These are phyloP conservation scores for Morpho achilles DNA, from an alignment of 2,888 invertebrate genomes.

Conservation along the genomic window DNA sequence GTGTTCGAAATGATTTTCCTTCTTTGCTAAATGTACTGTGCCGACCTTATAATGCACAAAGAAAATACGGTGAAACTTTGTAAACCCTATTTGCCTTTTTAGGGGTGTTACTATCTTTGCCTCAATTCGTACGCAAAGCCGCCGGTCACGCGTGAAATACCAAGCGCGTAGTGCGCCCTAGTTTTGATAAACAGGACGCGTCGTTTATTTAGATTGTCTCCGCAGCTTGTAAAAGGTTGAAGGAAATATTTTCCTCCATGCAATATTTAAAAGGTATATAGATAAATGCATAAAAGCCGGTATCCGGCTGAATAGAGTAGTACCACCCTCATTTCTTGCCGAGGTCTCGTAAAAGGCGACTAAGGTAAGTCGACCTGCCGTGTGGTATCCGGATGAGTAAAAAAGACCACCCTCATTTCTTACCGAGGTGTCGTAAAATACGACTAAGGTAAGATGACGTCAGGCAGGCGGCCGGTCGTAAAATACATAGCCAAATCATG, in stretches of 20 bases:
- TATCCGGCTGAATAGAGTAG: too few relatives aligned
- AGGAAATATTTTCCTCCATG: slow-evolving; percentile 51
- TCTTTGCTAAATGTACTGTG: slow-evolving; percentile 49
- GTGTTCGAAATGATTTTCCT: slow-evolving; percentile 55
- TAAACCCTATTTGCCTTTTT: slow-evolving; percentile 73
- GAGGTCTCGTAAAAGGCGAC: too few relatives aligned
- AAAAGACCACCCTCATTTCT: too few relatives aligned
- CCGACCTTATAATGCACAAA: slow-evolving; percentile 65
- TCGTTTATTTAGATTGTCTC: slow-evolving; percentile 71
- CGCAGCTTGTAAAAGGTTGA: slow-evolving; percentile 55
- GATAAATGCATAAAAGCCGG: too few relatives aligned
- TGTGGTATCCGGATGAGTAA: too few relatives aligned
- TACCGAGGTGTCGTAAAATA: too few relatives aligned
- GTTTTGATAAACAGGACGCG: slow-evolving; percentile 68
- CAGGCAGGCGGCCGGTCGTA: too few relatives aligned
- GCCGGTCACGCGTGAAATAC: slow-evolving; percentile 73
- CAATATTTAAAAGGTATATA: background rate
- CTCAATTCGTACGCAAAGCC: slow-evolving; percentile 70
- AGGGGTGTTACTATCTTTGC: slow-evolving; percentile 68
- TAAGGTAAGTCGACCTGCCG: too few relatives aligned
- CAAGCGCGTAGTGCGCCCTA: slow-evolving; percentile 64
- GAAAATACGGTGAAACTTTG: slow-evolving; percentile 67
- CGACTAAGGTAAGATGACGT: too few relatives aligned
- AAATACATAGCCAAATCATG: too few relatives aligned
- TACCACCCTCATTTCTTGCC: too few relatives aligned